Base-by-base conservation (phyloP, 2,888 invertebrate species). In the Bombylius major region DNA sequence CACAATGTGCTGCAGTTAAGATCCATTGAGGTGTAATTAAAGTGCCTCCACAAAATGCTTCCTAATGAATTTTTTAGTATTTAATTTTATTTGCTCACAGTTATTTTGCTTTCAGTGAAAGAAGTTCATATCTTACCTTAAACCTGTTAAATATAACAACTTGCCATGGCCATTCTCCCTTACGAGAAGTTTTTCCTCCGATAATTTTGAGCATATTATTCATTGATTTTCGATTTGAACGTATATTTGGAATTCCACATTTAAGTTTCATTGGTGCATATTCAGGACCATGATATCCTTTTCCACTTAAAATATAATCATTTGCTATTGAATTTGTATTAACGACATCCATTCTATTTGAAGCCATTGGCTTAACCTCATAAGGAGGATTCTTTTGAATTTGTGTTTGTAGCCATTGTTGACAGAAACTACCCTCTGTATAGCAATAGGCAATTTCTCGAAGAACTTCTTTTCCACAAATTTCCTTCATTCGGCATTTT, bases 91-190 rank as follows among this genome's bases (percentile, higher is more conserved):
- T 7, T 31, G 13, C 5, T 12, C 36, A 39, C 9, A 51, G 4
- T 33, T 45, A 23, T 23, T 1, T 23, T 23, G 3, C 23, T 2
- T 23, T 23, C 3, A 23, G 3, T 23, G 23, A 23, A 23, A 23
- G 23, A 23, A 23, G 23, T 23, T 23, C 2, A 23, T 23, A 23
- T 23, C 59, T 62, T 73, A 88, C 89, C 78, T 84, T 84, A 71
- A 82, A 85, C 66, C 86, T 79, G 71, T 93, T 94, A 58, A 95
- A 79, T 54, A 96, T 83, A 53, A 89, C 93, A 31, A 91, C 92
- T 76, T 94, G 93, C 94, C 95, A 95, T 0, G 93, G 92, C 94
- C 95, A 96, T 67, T 86, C 87, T 46, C 91, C 88, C 51, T 82
- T 85, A 12, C 80, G 77, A 0, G 91, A 81, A 47, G 89, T 86